These are phyloP conservation scores for Cheilosia urbana DNA, from an alignment of 2,888 invertebrate genomes.

Conservation along the genomic window DNA sequence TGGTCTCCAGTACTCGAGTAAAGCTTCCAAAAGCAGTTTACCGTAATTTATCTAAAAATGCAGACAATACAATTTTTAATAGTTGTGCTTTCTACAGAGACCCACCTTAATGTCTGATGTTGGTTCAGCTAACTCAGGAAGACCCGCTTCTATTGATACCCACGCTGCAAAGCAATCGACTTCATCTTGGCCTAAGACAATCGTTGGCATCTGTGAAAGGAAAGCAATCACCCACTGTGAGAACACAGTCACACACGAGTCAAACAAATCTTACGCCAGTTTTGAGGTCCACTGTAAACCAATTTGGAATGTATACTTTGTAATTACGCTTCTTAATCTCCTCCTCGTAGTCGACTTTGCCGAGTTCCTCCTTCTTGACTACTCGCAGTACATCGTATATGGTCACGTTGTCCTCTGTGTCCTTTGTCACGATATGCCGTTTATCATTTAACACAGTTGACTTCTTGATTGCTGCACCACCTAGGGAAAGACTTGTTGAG, in stretches of 20 bases:
- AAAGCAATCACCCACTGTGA: background rate
- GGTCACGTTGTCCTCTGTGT: conserved; percentile 95
- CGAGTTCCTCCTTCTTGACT: conserved; percentile 94
- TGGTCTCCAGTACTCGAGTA: conserved; percentile 97
- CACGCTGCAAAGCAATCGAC: conserved; percentile 99
- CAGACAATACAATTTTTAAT: background rate
- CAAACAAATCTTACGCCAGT: conserved; percentile 90
- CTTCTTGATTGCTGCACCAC: conserved; percentile 97
- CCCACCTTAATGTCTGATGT: conserved; percentile 82
- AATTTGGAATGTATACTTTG: conserved; percentile 98
- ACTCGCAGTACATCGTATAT: conserved; percentile 97
- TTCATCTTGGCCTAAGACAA: conserved; percentile 98
- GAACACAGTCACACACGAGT: background rate
- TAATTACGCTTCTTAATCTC: conserved; percentile 96
- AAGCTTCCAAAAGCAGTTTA: conserved; percentile 94
- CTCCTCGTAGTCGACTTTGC: conserved; percentile 95
- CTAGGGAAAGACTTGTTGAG: conserved; percentile 83
- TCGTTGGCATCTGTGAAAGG: conserved; percentile 92
- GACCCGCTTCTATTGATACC: conserved; percentile 98
- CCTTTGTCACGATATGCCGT: conserved; percentile 97
- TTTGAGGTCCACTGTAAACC: conserved; percentile 99
- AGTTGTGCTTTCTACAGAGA: too few relatives aligned
- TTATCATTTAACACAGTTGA: conserved; percentile 97
- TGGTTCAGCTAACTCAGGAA: conserved; percentile 87
- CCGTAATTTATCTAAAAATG: conserved; percentile 94